Conservation (phyloP, 2,113 vertebrate genomes). For the Megaceryle torquata region DNA sequence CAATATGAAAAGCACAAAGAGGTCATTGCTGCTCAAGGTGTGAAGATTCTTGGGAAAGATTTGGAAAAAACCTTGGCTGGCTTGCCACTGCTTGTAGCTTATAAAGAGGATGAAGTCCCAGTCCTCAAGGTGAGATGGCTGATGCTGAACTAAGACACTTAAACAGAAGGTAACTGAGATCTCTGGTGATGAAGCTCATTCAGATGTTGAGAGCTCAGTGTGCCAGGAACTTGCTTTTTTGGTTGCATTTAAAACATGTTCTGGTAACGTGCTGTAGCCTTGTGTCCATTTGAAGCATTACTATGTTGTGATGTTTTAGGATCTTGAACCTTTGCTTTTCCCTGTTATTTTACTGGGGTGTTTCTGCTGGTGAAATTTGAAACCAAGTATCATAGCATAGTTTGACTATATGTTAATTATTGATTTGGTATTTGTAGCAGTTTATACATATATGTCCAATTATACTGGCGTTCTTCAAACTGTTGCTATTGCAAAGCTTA, state of each 20-base stretch:
- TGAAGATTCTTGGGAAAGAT: conserved; percentile 98
- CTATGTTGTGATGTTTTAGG: not conserved
- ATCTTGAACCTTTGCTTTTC: not conserved
- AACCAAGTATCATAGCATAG: not conserved
- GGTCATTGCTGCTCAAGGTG: conserved; percentile 90
- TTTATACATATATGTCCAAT: not conserved
- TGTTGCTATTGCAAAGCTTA: not conserved
- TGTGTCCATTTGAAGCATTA: not conserved
- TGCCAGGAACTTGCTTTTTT: not conserved
- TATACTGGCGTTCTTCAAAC: not conserved
- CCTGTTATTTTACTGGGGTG: not conserved
- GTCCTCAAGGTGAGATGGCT: conserved; percentile 85
- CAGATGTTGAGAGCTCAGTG: not conserved
- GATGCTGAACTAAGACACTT: not conserved
- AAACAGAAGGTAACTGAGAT: not conserved
- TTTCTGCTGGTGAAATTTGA: not conserved
- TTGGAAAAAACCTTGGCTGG: conserved; percentile 95
- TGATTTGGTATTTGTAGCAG: not conserved
- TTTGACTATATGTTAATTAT: not conserved
- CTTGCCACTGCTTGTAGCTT: conserved; percentile 90
- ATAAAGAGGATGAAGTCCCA: conserved; percentile 92
- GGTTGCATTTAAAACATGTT: not conserved
- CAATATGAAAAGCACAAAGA: conserved; percentile 98
- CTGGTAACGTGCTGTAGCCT: not conserved
- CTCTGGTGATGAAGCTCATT: not conserved